phyloP scores from a whole-genome alignment of 2,888 invertebrate genomes.

The Notodonta dromedarius region DNA sequence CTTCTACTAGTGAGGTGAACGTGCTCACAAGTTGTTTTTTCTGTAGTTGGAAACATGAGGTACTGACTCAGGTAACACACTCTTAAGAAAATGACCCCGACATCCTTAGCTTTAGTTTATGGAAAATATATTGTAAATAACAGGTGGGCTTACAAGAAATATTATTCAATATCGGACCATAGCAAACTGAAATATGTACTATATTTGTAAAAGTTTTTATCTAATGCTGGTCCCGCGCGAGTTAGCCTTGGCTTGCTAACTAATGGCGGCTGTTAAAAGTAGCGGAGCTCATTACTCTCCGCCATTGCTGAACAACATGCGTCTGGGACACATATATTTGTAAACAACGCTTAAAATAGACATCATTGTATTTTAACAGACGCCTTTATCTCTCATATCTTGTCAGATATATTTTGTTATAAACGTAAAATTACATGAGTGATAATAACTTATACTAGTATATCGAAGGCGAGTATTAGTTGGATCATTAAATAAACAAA shows the following conservation, averaged over 20 bases:
- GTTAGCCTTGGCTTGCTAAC: background rate
- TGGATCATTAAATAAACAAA: too few species aligned
- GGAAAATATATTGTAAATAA: too few species aligned
- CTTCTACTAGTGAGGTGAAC: background rate
- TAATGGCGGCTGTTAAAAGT: conserved; percentile 1
- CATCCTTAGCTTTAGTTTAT: too few species aligned
- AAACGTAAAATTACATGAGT: too few species aligned
- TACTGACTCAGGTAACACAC: too few species aligned
- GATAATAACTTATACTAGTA: too few species aligned
- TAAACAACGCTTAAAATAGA: background rate
- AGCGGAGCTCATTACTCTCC: conserved; percentile 1
- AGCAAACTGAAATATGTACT: background rate
- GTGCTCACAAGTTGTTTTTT: background rate
- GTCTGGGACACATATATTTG: background rate
- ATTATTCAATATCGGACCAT: background rate
- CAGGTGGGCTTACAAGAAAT: too few species aligned
- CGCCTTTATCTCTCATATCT: background rate
- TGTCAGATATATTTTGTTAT: background rate
- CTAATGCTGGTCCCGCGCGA: background rate
- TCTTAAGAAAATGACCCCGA: too few species aligned
- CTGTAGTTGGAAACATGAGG: too few species aligned
- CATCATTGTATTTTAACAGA: background rate
- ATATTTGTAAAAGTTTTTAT: background rate
- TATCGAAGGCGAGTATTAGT: too few species aligned
- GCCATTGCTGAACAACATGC: background rate